Evolutionary conservation across 1,140 invertebrate genomes (phyloP).

Genomic region (Lasioglossum albipes): DNA sequence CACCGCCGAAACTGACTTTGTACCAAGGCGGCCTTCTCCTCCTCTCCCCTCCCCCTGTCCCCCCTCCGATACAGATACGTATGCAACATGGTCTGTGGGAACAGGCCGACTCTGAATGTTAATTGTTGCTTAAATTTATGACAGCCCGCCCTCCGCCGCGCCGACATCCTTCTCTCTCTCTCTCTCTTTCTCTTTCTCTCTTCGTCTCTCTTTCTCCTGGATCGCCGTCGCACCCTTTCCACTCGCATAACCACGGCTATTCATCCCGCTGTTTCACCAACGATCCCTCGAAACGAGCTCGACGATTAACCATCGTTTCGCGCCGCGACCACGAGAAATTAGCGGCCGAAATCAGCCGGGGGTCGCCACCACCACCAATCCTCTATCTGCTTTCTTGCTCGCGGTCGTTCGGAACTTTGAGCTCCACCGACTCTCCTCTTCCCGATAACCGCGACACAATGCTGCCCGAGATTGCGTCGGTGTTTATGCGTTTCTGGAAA

Average conservation of each 20-base stretch:
- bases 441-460: too few species aligned
- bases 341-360: constrained; percentile 24
- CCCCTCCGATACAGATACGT: constrained; percentile 68
- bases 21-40: constrained; percentile 9
- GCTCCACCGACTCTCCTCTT: too few species aligned
- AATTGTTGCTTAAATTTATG: constrained; percentile 79
- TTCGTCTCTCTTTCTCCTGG: constrained; percentile 22
- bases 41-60: not conserved
- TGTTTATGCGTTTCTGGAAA: too few species aligned
- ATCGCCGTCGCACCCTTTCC: constrained; percentile 41
- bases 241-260: constrained; percentile 65
- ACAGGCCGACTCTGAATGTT: constrained; percentile 72
- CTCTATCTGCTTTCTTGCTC: too few species aligned
- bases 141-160: constrained; percentile 63
- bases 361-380: not conserved
- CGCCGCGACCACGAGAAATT: constrained; percentile 32
- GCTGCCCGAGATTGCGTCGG: too few species aligned
- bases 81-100: constrained; percentile 61
- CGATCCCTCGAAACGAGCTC: constrained; percentile 66
- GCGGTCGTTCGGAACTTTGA: too few species aligned
- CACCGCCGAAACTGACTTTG: constrained; percentile 39
- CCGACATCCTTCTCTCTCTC: constrained; percentile 37
- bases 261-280: constrained; percentile 57
- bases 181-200: constrained; percentile 27
- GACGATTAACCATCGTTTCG: constrained; percentile 66